Base-by-base conservation (phyloP, 2,888 invertebrate genomes). In the Hydrotaea diabolus region DNA sequence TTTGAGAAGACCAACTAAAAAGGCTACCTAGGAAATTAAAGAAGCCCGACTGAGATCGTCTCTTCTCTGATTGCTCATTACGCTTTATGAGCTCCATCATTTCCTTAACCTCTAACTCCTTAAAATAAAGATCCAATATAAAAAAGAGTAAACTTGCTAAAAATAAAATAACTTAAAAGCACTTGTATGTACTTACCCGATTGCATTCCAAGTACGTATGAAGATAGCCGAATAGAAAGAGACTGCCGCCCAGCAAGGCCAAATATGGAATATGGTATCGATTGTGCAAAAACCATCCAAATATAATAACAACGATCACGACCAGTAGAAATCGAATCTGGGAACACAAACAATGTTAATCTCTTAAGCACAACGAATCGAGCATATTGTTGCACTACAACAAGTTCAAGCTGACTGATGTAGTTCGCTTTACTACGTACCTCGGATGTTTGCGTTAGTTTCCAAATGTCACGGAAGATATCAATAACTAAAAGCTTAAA, bases 141-240 rank as follows among this genome's bases (percentile, higher is more conserved):
- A n/a, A n/a, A n/a, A n/a, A n/a, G n/a, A n/a, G n/a, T n/a, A n/a
- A n/a, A n/a, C n/a, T n/a, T n/a, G n/a, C n/a, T n/a, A n/a, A n/a
- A n/a, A n/a, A n/a, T n/a, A n/a, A n/a, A n/a, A n/a, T n/a, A n/a
- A n/a, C n/a, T n/a, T n/a, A n/a, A n/a, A n/a, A n/a, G n/a, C n/a
- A n/a, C n/a, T n/a, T n/a, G n/a, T 11, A 39, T 39, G 9, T 39
- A 36, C 87, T 69, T 87, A 92, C 91, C 83, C 89, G 87, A 86
- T 92, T 91, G 77, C 91, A 91, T 69, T 91, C 91, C 15, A 91
- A 76, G 72, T 91, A 91, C 0, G 90, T 91, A 19, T 86, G 64
- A 8, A 91, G 85, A 82, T 90, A 91, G 59, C 91, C 92, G 75
- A 82, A 88, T 0, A 89, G 19, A 15, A 89, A 83, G 0, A 88